Percentiles rank a stretch among this genome's conserved stretches.
phyloP scores from a whole-genome alignment of 92 coral and sea anemone species.

The Palythoa heliodiscus region DNA sequence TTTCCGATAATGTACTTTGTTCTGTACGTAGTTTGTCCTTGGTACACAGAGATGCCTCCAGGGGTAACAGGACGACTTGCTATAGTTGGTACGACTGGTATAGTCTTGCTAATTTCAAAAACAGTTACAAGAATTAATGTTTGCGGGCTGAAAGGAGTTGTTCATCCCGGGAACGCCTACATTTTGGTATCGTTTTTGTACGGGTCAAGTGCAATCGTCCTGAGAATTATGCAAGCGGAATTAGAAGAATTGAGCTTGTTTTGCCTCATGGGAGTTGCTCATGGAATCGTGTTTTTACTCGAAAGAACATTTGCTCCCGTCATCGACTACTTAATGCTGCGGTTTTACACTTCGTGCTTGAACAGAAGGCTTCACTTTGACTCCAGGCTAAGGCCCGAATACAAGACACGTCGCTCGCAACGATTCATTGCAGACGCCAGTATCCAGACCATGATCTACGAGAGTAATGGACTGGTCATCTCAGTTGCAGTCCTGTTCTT shows the following conservation, averaged over 20 bases:
- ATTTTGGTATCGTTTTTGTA: too few species aligned
- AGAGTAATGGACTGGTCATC: conserved; percentile 2
- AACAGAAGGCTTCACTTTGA: neutral
- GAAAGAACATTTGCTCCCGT: neutral
- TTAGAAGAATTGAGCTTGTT: conserved; percentile 7
- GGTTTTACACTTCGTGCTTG: neutral
- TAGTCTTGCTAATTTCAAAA: too few species aligned
- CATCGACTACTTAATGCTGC: neutral
- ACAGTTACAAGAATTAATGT: too few species aligned
- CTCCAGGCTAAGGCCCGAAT: neutral
- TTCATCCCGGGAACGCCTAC: too few species aligned
- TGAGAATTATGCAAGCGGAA: conserved; percentile 52
- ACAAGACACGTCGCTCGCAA: conserved; percentile 28
- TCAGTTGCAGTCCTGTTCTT: neutral
- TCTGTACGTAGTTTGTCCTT: too few species aligned
- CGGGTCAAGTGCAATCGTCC: too few species aligned
- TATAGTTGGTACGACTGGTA: too few species aligned
- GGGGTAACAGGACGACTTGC: too few species aligned
- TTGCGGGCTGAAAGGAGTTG: too few species aligned
- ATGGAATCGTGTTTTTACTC: conserved; percentile 10
- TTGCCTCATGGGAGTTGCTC: neutral
- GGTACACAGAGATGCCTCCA: too few species aligned
- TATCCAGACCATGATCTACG: conserved; percentile 36
- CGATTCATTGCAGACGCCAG: conserved; percentile 21
- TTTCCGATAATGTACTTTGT: too few species aligned